Percentiles rank a stretch among this genome's conserved stretches.
Conservation (phyloP, 2,888 invertebrate species). For the Orchestes rusci region DNA sequence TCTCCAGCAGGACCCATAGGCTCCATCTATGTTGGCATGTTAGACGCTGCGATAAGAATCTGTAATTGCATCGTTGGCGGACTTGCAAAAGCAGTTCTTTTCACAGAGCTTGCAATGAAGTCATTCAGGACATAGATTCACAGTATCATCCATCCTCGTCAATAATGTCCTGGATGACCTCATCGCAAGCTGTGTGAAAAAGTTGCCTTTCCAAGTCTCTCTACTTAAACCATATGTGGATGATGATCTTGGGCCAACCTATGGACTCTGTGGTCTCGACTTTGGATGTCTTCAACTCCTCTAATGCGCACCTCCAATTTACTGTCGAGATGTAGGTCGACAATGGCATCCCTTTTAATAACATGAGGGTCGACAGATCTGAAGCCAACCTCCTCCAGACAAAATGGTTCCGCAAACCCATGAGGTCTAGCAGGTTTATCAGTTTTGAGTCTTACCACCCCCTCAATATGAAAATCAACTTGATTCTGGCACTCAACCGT, state of each 20-base stretch:
- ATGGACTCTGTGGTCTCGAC: not conserved
- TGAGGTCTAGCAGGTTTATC: not conserved
- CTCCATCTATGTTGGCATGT: too few relatives aligned
- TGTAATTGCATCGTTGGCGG: too few relatives aligned
- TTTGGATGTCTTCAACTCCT: not conserved
- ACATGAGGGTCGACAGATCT: not conserved
- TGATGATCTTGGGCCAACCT: not conserved
- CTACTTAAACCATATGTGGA: slow-evolving; percentile 4
- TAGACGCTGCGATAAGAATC: too few relatives aligned
- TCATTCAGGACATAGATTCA: too few relatives aligned
- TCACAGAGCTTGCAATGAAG: too few relatives aligned
- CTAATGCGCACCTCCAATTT: not conserved
- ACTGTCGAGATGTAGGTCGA: not conserved
- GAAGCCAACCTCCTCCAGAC: not conserved
- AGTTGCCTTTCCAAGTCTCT: not conserved
- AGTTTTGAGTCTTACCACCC: not conserved
- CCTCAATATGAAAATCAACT: not conserved
- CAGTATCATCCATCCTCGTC: too few relatives aligned
- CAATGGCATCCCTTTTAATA: not conserved
- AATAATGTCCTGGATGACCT: too few relatives aligned
- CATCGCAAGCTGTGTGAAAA: too few relatives aligned
- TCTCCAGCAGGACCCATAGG: too few relatives aligned
- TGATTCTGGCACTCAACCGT: not conserved
- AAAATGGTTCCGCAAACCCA: slow-evolving; percentile 2
- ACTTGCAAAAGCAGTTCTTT: too few relatives aligned